Base-by-base conservation (phyloP, 2,888 invertebrate species). In the Uropetala carovei region DNA sequence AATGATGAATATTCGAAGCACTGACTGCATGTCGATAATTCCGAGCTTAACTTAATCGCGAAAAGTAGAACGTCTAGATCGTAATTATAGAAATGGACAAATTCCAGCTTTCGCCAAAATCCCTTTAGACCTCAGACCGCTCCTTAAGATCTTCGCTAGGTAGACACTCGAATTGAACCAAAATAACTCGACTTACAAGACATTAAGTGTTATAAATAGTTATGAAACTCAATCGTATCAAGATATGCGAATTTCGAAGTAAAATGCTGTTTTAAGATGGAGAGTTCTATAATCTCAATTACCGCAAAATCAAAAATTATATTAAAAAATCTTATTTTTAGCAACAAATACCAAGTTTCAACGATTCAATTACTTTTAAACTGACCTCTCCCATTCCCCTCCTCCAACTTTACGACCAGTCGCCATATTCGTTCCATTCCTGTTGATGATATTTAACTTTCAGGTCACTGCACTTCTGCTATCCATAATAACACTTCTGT, bases 381-480 rank as follows among this genome's bases (percentile, higher is more conserved):
- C 89, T 89, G 89, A 89, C 89, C 89, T 89, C 64, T 89, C 89
- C 89, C 89, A 89, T 89, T 89, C 56, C 89, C 89, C 89, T 89
- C 89, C 89, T 89, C 89, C 89, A 89, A 27, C 64, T 89, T 64
- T 64, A 89, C 64, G 89, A 89, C 89, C 89, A 89, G 89, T 89
- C 89, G 89, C 89, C 89, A 89, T 89, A 68, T 89, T 89, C 89
- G 64, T 89, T 89, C 89, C 89, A 89, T 89, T 89, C 89, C 89
- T 89, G 89, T 18, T 30, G 68, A 89, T 89, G 89, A 89, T 89
- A 89, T 68, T 89, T n/a, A 22, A 89, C 89, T n/a, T 56, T 89
- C 89, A 89, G 89, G 89, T 89, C 89, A 89, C 89, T 89, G 89
- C 89, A 89, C 89, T 89, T 89, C 89, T 89, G 64, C 89, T 89